A percentile compares a stretch with the other conserved stretches of the same genome.
Evolutionary conservation across 92 coral and sea anemone species (phyloP).

Genomic region (Paragorgia papillata): DNA sequence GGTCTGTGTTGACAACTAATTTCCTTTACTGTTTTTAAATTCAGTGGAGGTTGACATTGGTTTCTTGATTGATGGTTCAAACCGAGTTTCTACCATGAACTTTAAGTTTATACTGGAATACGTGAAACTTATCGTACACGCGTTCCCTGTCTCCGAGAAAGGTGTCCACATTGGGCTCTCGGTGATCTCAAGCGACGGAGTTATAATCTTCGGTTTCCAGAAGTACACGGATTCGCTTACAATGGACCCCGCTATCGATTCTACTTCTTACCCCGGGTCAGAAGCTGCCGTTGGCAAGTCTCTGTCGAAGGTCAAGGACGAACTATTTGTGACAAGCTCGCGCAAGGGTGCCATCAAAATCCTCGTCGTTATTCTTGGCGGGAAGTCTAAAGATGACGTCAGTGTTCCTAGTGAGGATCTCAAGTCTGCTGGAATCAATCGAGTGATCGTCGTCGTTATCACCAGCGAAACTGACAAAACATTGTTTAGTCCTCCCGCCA

Average conservation of each 20-base stretch:
- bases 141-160: conserved; percentile 71
- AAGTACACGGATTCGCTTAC: conserved; percentile 68
- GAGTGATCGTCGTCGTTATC: conserved; percentile 29
- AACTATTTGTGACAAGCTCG: conserved; percentile 62
- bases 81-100: conserved; percentile 62
- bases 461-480: conserved; percentile 16
- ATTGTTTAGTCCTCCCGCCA: conserved; percentile 28
- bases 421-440: conserved; percentile 33
- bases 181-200: conserved; percentile 63
- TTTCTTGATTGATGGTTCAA: conserved; percentile 83
- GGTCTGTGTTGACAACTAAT: no score
- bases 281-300: conserved; percentile 70
- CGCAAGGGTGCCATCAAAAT: conserved; percentile 44
- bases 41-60: conserved; percentile 87
- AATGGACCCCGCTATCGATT: conserved; percentile 71
- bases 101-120: conserved; percentile 68
- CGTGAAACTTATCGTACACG: conserved; percentile 74
- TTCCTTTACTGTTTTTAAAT: neutral
- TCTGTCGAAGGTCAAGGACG: conserved; percentile 60
- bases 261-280: conserved; percentile 68
- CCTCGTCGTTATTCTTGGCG: conserved; percentile 71
- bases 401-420: conserved; percentile 31
- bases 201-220: conserved; percentile 74
- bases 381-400: conserved; percentile 74
- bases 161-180: conserved; percentile 77